phyloP scores from a whole-genome alignment of 2,113 vertebrate genomes.

The Melanostigma gelatinosum region DNA sequence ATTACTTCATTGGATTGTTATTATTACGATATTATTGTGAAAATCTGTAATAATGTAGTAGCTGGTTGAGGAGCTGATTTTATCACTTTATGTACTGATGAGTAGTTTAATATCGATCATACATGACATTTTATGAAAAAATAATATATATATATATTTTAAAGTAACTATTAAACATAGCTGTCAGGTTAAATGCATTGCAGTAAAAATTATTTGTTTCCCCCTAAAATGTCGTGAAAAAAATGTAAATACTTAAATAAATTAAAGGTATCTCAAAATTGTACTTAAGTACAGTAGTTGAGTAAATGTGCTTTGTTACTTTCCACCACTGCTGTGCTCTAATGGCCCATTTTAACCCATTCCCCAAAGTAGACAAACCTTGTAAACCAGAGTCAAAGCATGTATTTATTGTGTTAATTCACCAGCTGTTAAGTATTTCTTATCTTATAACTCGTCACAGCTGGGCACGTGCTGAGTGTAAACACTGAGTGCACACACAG shows the following conservation, averaged over 20 bases:
- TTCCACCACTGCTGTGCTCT: background rate
- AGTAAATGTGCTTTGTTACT: background rate
- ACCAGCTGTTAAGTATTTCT: slow-evolving; percentile 17
- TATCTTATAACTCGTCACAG: slow-evolving; percentile 14
- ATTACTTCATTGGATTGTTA: background rate
- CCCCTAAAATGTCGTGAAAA: background rate
- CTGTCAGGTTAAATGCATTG: background rate
- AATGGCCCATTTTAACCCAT: background rate
- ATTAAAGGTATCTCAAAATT: background rate
- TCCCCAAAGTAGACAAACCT: background rate
- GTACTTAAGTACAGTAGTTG: background rate
- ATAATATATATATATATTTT: background rate
- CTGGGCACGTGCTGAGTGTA: slow-evolving; percentile 37
- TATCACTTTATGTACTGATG: background rate
- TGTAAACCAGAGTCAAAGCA: background rate
- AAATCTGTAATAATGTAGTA: background rate
- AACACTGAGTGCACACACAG: slow-evolving; percentile 23
- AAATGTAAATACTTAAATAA: background rate
- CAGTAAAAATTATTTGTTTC: background rate
- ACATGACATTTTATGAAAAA: background rate
- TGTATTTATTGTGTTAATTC: slow-evolving; percentile 1
- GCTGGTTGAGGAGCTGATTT: background rate
- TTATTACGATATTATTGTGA: background rate
- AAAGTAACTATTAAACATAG: background rate
- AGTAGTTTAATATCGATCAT: background rate